Evolutionary conservation across 2,797 vertebrate genomes (phyloP).

Genomic region (Bucorvus abyssinicus): DNA sequence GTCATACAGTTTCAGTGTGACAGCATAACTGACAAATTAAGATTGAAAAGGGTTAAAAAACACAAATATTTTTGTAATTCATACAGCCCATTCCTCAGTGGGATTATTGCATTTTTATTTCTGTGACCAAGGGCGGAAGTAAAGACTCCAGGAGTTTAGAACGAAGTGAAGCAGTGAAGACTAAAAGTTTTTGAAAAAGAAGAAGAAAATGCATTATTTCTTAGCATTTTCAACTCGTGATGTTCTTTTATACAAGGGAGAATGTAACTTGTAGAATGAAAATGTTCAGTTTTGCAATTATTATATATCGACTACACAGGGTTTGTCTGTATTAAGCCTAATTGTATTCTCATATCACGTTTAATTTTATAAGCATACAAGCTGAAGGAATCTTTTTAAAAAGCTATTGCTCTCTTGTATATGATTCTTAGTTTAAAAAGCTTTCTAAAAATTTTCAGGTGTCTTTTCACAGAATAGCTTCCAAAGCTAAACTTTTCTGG

Average conservation of each 20-base stretch:
- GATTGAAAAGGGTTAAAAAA: not conserved
- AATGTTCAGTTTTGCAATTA: not conserved
- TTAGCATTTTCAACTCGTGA: not conserved
- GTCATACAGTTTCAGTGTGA: not conserved
- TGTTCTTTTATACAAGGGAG: fast-evolving
- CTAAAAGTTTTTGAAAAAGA: not conserved
- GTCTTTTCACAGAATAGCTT: not conserved
- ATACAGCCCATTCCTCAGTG: not conserved
- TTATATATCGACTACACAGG: not conserved
- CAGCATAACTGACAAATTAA: not conserved
- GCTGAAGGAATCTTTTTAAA: not conserved
- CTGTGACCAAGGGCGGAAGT: not conserved
- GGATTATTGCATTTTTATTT: not conserved
- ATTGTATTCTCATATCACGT: not conserved
- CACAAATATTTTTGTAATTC: not conserved
- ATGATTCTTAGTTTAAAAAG: not conserved
- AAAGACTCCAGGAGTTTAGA: not conserved
- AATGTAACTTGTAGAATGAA: not conserved
- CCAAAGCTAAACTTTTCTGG: not conserved
- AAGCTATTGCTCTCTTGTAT: not conserved
- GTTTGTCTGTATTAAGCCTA: not conserved
- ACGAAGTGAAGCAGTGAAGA: not conserved
- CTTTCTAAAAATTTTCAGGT: not conserved
- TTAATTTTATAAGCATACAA: not conserved
- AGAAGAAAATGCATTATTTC: not conserved